Evolutionary conservation across 2,113 vertebrate species (phyloP).

Genomic region (Myotis yumanensis): DNA sequence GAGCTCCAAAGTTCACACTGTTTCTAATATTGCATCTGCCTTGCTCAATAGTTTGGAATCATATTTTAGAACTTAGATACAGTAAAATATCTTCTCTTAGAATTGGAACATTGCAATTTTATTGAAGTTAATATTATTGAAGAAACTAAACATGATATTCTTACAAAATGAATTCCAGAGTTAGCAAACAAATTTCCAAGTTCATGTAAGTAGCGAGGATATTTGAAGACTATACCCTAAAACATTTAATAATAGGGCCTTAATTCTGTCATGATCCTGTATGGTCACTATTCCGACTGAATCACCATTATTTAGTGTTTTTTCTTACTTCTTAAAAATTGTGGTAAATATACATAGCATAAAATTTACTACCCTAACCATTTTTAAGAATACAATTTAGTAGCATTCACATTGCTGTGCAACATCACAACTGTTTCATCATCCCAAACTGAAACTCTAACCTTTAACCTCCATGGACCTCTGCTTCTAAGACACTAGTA

Average conservation of each 20-base stretch:
- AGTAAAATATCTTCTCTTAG: neutral
- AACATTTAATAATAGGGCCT: neutral
- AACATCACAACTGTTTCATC: neutral
- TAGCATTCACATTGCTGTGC: neutral
- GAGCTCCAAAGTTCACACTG: neutral
- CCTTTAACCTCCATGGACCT: neutral
- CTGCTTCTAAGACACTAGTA: neutral
- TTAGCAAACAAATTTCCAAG: neutral
- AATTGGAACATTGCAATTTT: neutral
- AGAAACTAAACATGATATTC: neutral
- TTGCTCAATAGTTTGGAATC: neutral
- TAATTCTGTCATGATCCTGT: neutral
- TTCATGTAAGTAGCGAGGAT: neutral
- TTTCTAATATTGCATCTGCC: neutral
- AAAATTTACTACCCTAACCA: neutral
- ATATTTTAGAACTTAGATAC: neutral
- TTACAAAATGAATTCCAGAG: neutral
- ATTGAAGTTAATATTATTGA: neutral
- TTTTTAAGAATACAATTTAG: neutral
- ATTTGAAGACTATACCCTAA: neutral
- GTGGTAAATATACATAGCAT: neutral
- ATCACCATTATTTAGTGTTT: neutral
- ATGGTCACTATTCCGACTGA: neutral
- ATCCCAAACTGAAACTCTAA: neutral
- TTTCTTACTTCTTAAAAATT: neutral